phyloP scores from a whole-genome alignment of 2,113 vertebrate species.

The Tichodroma muraria region DNA sequence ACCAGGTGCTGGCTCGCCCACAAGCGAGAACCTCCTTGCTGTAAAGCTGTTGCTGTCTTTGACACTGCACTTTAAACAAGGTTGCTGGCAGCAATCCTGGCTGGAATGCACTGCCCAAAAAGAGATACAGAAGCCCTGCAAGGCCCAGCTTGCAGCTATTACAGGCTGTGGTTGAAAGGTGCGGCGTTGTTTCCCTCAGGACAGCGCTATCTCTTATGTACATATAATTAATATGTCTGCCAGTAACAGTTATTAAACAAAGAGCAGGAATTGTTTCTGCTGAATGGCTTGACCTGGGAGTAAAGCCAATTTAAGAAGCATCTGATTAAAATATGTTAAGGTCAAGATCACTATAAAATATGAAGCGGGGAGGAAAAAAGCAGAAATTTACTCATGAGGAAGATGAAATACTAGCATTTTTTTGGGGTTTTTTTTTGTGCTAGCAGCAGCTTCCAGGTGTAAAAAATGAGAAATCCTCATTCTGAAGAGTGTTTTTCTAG shows the following conservation, averaged over 20 bases:
- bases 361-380: slow-evolving; percentile 38
- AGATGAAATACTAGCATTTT: not conserved
- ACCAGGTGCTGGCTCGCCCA: not conserved
- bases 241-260: slow-evolving; percentile 55
- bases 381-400: slow-evolving; percentile 1
- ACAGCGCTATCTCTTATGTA: slow-evolving; percentile 37
- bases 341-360: slow-evolving; percentile 64
- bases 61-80: not conserved
- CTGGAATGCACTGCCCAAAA: not conserved
- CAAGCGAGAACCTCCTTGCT: not conserved
- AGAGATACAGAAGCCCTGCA: not conserved
- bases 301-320: slow-evolving; percentile 57
- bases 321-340: slow-evolving; percentile 57
- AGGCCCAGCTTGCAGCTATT: not conserved
- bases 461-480: not conserved
- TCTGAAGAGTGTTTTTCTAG: not conserved
- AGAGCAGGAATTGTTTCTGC: slow-evolving; percentile 49
- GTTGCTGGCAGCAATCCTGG: not conserved
- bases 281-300: slow-evolving; percentile 50
- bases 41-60: not conserved
- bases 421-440: not conserved
- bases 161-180: not conserved
- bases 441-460: not conserved
- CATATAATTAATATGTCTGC: slow-evolving; percentile 66
- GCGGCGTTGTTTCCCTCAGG: slow-evolving; percentile 13